A percentile compares a stretch with the other conserved stretches of the same genome.
Evolutionary conservation across 1,140 invertebrate species (phyloP).

Genomic region (Scaptodrosophila lebanonensis): DNA sequence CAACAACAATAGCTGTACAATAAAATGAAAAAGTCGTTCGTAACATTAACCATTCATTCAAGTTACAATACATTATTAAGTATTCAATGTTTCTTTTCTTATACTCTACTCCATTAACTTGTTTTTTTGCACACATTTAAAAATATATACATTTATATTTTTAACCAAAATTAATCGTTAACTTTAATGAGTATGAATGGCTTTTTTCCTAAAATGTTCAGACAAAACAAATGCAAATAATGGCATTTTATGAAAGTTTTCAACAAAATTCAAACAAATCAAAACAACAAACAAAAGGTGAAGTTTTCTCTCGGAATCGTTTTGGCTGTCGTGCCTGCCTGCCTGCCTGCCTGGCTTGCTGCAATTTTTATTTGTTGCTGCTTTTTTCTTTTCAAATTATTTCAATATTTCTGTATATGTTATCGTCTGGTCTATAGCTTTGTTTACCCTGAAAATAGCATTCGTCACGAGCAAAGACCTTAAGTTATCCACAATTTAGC

Average conservation of each 20-base stretch:
- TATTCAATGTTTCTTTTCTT: conserved; percentile 67
- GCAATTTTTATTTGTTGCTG: conserved; percentile 42
- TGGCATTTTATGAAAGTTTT: conserved; percentile 38
- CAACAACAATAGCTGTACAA: conserved; percentile 46
- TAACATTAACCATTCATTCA: conserved; percentile 72
- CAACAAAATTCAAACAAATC: conserved; percentile 32
- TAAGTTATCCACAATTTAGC: conserved; percentile 41
- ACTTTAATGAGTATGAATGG: conserved; percentile 66
- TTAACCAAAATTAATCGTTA: conserved; percentile 70
- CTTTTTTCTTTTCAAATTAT: conserved; percentile 14
- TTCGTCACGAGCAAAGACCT: conserved; percentile 26
- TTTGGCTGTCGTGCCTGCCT: conserved; percentile 25
- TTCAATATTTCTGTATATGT: conserved; percentile 23
- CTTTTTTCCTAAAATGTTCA: conserved; percentile 41
- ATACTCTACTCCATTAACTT: conserved; percentile 57
- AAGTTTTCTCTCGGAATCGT: conserved; percentile 74
- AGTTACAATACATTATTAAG: conserved; percentile 60
- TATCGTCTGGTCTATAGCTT: conserved; percentile 32
- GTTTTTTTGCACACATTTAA: conserved; percentile 57
- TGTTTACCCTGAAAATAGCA: conserved; percentile 6
- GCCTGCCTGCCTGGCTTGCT: conserved; percentile 43
- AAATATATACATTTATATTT: conserved; percentile 60
- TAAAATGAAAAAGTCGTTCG: conserved; percentile 61
- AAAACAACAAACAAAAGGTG: conserved; percentile 55
- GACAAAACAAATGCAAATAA: background rate